Conservation (phyloP, 2,888 invertebrate species). For the Drosophila mimetica region DNA sequence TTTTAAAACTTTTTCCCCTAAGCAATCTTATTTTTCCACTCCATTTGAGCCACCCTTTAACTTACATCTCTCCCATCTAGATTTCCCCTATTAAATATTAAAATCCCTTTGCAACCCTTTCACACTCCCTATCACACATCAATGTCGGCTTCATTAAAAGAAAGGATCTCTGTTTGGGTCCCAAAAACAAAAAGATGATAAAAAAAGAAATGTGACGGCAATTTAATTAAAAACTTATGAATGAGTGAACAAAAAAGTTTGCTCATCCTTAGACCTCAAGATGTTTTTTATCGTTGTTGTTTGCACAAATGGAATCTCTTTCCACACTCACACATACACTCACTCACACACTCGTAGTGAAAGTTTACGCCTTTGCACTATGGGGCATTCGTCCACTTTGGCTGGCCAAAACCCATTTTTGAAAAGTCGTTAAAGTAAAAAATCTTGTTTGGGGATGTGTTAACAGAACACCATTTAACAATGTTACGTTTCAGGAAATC, state of each 20-base stretch:
- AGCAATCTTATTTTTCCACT: not conserved
- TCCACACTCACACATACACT: constrained; percentile 20
- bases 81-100: constrained; percentile 15
- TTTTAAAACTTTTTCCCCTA: too few species aligned
- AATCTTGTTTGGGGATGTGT: too few species aligned
- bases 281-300: constrained; percentile 79
- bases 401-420: too few species aligned
- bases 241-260: constrained; percentile 79
- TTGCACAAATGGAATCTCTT: constrained; percentile 66
- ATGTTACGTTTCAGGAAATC: too few species aligned
- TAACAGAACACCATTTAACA: too few species aligned
- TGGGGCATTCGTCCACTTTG: too few species aligned
- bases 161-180: constrained; percentile 27
- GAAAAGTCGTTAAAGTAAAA: too few species aligned
- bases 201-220: constrained; percentile 74
- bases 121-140: constrained; percentile 16
- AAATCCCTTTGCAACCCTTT: constrained; percentile 6
- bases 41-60: not conserved
- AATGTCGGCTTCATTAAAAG: constrained; percentile 29
- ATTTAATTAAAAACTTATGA: constrained; percentile 80
- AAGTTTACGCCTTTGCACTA: too few species aligned
- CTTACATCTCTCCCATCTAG: not conserved
- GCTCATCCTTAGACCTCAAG: constrained; percentile 79
- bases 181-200: constrained; percentile 7
- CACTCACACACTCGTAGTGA: constrained; percentile 15